Evolutionary conservation across 2,113 vertebrate species (phyloP), one percentile per base, ranked within the genome.

Genomic region (Riparia riparia): DNA sequence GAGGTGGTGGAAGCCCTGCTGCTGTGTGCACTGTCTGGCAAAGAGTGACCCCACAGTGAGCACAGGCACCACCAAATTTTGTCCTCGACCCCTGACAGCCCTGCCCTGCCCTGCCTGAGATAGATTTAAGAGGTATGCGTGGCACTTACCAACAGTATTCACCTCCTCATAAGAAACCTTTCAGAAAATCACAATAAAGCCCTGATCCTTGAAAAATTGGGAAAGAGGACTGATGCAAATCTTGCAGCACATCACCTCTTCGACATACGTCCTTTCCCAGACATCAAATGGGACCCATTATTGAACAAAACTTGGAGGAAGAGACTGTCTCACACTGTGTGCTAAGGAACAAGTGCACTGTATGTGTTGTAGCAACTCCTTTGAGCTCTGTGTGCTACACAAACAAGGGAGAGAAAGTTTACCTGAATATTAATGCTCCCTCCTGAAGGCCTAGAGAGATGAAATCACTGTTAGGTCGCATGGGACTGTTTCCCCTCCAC

Each of bases 391-490:
- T 2, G 1, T 49, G 64, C 44, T 56, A 49, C 11, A 42, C 9
- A 91, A 82, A 42, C 1, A 74, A 37, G 4, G 28, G 31, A 56
- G 13, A 31, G 22, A 51, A 32, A 29, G 5, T 63, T 97, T 96
- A 99, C 99, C 99, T 99, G 98, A 99, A 99, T 93, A 99, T 98
- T 12, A 99, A 91, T 0, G 97, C 97, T 47, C 99, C 99, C 21
- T 99, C 98, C 82, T 98, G 99, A 94, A 99, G 98, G 42, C 99
- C 99, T 54, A 99, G 89, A 20, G 99, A 99, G 92, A 99, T 97
- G 95, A 98, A 99, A 97, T 99, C 99, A 76, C 99, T 99, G 96
- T 99, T 99, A 60, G 98, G 91, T 92, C 98, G 97, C 98, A 99
- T 97, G 51, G 98, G 98, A 81, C 97, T 99, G 90, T 99, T 99